Percentiles rank a stretch among this genome's conserved stretches.
phyloP scores from a whole-genome alignment of 2,888 invertebrate genomes.

The Pardosa pseudoannulata region DNA sequence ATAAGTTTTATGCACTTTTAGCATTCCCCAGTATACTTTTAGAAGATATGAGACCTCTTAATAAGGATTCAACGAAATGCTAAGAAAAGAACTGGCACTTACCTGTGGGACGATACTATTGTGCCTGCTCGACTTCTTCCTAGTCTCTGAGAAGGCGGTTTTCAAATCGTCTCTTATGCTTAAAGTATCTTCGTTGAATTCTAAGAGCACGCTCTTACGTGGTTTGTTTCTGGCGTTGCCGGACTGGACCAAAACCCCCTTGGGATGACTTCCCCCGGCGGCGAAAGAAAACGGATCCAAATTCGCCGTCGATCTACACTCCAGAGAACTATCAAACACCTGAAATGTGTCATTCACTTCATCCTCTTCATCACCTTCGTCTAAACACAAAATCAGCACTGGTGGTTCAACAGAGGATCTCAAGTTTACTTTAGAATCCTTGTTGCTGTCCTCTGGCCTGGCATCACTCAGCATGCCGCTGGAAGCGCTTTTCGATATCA shows the following conservation, averaged over 20 bases:
- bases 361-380: conserved; percentile 27
- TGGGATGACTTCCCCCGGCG: not conserved
- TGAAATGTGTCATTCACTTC: not conserved
- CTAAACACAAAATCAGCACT: conserved; percentile 31
- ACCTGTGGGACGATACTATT: conserved; percentile 68
- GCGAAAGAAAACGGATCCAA: not conserved
- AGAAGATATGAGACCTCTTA: too few relatives aligned
- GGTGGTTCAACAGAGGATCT: not conserved
- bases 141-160: conserved; percentile 1
- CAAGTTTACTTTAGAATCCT: not conserved
- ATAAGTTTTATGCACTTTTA: too few relatives aligned
- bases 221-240: not conserved
- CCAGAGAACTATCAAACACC: not conserved
- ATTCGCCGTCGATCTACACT: not conserved
- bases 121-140: conserved; percentile 41
- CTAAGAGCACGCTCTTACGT: conserved; percentile 37
- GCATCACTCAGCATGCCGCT: not conserved
- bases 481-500: not conserved
- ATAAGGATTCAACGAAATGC: too few relatives aligned
- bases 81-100: conserved; percentile 13
- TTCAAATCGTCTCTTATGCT: conserved; percentile 35
- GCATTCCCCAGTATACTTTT: too few relatives aligned
- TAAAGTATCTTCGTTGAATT: not conserved
- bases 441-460: not conserved
- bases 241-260: not conserved